These are phyloP conservation scores for Trididemnum clinides DNA, from an alignment of 23 tunicate species.

Conservation along the genomic window DNA sequence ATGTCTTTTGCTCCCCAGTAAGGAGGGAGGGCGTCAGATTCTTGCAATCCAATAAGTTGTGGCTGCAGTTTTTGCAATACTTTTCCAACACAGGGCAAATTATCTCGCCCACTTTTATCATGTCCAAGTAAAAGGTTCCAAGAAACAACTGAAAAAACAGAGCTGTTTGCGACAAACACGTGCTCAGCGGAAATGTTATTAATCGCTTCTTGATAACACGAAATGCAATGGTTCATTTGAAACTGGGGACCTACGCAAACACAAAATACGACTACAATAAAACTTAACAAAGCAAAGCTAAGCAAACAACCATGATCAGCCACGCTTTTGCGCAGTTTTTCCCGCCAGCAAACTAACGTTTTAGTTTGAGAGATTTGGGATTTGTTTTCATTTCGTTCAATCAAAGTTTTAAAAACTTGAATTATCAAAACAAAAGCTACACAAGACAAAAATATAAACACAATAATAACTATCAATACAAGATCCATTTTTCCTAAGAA, in stretches of 20 bases:
- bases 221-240: neutral
- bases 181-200: neutral
- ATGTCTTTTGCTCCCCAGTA: constrained; percentile 91
- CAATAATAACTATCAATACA: neutral
- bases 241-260: neutral
- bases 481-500: constrained; percentile 38
- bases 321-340: neutral
- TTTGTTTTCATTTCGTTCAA: neutral
- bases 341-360: neutral
- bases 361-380: neutral
- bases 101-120: constrained; percentile 55
- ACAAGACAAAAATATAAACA: neutral
- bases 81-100: constrained; percentile 41
- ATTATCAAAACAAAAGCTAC: neutral
- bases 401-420: neutral
- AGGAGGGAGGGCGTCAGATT: constrained; percentile 68
- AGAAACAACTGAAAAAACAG: constrained; percentile 42
- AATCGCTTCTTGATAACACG: neutral
- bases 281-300: neutral
- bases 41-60: constrained; percentile 71
- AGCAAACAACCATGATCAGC: neutral
- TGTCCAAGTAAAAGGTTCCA: constrained; percentile 88
- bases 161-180: neutral
- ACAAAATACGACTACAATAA: neutral
- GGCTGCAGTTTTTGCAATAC: constrained; percentile 34